Percentiles rank a stretch among this genome's conserved stretches.
Conservation (phyloP, 1,140 invertebrate genomes). For the Plectrocnemia conspersa region DNA sequence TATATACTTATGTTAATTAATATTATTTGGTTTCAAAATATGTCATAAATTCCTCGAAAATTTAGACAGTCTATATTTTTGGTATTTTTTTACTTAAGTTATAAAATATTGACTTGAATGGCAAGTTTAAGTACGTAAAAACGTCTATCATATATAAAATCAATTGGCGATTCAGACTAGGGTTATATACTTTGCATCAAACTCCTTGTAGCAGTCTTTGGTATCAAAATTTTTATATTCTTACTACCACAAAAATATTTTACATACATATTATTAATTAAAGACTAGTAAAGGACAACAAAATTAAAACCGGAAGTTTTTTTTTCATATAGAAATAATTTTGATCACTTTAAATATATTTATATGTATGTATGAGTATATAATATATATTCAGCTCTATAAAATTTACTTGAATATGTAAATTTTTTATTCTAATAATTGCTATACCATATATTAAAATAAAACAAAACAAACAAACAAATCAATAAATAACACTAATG, state of each 20-base stretch:
- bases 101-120: too few relatives aligned
- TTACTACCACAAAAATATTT: not conserved
- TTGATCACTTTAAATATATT: not conserved
- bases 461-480: conserved; percentile 17
- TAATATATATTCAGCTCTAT: not conserved
- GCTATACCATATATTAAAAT: conserved; percentile 9
- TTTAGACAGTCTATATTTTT: too few relatives aligned
- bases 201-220: not conserved
- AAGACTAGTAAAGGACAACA: too few relatives aligned
- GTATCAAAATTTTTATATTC: not conserved
- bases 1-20: too few relatives aligned
- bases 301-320: too few relatives aligned
- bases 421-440: not conserved
- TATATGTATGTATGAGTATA: not conserved
- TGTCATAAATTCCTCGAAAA: too few relatives aligned
- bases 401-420: not conserved
- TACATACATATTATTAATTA: not conserved
- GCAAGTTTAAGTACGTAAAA: too few relatives aligned
- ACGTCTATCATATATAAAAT: too few relatives aligned
- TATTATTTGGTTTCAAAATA: too few relatives aligned
- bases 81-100: too few relatives aligned
- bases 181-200: not conserved
- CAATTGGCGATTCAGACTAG: too few relatives aligned
- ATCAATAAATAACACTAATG: not conserved
- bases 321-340: too few relatives aligned